Conservation (phyloP, 2,797 vertebrate species). For the Nyctibius grandis region DNA sequence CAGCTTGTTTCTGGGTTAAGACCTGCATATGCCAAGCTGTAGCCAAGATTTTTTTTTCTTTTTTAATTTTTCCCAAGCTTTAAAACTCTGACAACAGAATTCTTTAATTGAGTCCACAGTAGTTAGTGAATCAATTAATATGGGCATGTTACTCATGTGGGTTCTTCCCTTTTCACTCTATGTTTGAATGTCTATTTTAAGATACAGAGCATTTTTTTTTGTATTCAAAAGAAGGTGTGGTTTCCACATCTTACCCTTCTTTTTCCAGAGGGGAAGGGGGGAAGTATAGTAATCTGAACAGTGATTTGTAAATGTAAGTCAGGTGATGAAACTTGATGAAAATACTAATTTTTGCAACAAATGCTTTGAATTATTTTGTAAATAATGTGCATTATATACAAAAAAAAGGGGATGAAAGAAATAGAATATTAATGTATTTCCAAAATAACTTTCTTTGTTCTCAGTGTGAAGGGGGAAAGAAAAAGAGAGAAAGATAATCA, state of each 20-base stretch:
- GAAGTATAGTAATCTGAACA: background rate
- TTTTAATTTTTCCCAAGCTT: background rate
- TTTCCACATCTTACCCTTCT: conserved; percentile 31
- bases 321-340: conserved; percentile 44
- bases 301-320: conserved; percentile 30
- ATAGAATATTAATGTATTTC: background rate
- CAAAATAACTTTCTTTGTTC: background rate
- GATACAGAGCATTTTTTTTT: conserved; percentile 28
- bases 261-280: background rate
- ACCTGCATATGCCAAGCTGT: conserved; percentile 59
- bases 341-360: conserved; percentile 44
- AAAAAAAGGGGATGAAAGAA: background rate
- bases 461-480: background rate
- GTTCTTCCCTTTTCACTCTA: conserved; percentile 54
- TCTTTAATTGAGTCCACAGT: conserved; percentile 41
- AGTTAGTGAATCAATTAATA: conserved; percentile 30
- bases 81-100: conserved; percentile 37
- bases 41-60: conserved; percentile 2
- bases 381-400: background rate
- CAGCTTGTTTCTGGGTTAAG: conserved; percentile 62
- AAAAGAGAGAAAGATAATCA: background rate
- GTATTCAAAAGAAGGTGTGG: background rate
- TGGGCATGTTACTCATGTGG: background rate
- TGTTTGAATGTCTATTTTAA: conserved; percentile 51
- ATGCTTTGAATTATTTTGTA: conserved; percentile 34